Percentiles rank a stretch among this genome's conserved stretches.
These are phyloP conservation scores for Ennomos quercinarius DNA, from an alignment of 2,888 invertebrate species.

Conservation along the genomic window DNA sequence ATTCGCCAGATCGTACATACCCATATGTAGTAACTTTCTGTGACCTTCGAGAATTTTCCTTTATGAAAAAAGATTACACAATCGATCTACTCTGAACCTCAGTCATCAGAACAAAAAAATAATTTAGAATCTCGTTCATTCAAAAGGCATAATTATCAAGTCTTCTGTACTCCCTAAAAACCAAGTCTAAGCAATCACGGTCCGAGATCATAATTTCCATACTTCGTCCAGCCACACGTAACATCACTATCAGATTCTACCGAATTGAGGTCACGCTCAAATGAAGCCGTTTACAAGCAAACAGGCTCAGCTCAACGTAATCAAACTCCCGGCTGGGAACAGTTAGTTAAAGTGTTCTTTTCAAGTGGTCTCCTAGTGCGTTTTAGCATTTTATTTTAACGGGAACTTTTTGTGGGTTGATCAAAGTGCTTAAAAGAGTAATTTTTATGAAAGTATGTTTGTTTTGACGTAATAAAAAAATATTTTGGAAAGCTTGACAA, in stretches of 20 bases:
- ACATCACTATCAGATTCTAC: constrained; percentile 4
- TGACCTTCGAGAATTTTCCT: too few relatives aligned
- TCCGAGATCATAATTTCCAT: neutral
- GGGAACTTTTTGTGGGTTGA: neutral
- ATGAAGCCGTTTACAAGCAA: constrained; percentile 30
- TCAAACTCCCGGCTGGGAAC: constrained; percentile 27
- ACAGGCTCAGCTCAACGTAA: constrained; percentile 24
- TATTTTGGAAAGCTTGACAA: too few relatives aligned
- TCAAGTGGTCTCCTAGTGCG: constrained; percentile 6
- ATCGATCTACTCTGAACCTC: too few relatives aligned
- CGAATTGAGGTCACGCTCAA: constrained; percentile 13
- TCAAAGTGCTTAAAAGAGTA: neutral
- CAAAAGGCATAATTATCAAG: too few relatives aligned
- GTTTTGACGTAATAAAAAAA: too few relatives aligned
- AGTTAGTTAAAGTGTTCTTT: constrained; percentile 21
- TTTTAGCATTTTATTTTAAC: constrained; percentile 9
- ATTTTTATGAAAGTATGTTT: neutral
- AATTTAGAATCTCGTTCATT: too few relatives aligned
- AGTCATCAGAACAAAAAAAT: too few relatives aligned
- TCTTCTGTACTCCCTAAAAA: too few relatives aligned
- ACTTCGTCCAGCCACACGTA: neutral
- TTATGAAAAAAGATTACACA: too few relatives aligned
- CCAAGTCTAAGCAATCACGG: neutral
- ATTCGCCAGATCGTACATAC: too few relatives aligned
- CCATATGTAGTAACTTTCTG: too few relatives aligned